A percentile compares a stretch with the other conserved stretches of the same genome.
phyloP scores from a whole-genome alignment of 2,113 vertebrate genomes.

The Psammodynastes pulverulentus region DNA sequence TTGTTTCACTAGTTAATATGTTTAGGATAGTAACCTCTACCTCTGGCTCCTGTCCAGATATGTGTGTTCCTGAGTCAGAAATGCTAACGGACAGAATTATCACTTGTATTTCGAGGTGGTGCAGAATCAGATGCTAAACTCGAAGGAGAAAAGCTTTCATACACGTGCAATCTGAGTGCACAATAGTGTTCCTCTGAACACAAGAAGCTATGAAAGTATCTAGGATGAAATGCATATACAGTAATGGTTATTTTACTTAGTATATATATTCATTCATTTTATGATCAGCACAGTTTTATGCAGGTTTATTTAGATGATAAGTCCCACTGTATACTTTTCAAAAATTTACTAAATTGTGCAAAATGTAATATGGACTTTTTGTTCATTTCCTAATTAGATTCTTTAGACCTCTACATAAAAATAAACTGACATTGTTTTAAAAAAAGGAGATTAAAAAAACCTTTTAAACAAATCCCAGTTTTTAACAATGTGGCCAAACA shows the following conservation, averaged over 20 bases:
- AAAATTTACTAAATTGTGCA: neutral
- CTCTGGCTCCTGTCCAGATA: neutral
- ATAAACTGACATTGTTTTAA: neutral
- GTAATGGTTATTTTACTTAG: neutral
- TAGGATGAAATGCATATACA: neutral
- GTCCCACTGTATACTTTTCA: neutral
- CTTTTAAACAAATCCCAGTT: neutral
- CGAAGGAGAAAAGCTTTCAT: neutral
- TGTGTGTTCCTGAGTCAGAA: neutral
- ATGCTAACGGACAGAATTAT: neutral
- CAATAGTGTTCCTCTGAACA: neutral
- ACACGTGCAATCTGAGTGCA: neutral
- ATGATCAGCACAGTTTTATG: neutral
- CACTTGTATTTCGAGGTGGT: neutral
- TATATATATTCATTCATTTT: slow-evolving; percentile 22
- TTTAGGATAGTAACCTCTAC: neutral
- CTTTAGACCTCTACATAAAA: neutral
- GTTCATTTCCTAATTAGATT: slow-evolving; percentile 23
- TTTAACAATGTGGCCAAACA: slow-evolving; percentile 10
- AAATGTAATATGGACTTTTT: neutral
- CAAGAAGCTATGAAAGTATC: neutral
- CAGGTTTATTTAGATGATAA: neutral
- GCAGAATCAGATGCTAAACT: neutral
- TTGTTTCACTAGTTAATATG: neutral
- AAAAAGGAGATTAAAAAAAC: slow-evolving; percentile 30